Conservation (phyloP, 2,888 invertebrate species). For the Yponomeuta sedellus region DNA sequence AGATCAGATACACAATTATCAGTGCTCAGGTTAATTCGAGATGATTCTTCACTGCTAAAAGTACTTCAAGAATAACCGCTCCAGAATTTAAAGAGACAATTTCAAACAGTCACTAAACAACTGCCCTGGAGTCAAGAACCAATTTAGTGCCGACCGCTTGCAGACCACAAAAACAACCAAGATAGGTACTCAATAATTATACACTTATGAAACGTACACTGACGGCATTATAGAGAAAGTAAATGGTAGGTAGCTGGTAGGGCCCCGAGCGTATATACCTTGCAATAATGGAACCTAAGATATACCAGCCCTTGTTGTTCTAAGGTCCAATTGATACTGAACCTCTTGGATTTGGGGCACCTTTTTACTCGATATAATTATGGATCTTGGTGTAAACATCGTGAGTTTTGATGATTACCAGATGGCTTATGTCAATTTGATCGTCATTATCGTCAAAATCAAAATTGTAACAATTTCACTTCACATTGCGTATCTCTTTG, state of each 20-base stretch:
- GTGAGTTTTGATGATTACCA: neutral
- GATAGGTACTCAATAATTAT: conserved; percentile 43
- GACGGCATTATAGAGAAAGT: conserved; percentile 30
- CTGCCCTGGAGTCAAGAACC: conserved; percentile 33
- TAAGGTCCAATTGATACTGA: conserved; percentile 6
- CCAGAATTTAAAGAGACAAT: conserved; percentile 23
- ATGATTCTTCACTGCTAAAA: too few relatives aligned
- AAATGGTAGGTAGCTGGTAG: conserved; percentile 29
- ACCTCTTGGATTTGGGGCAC: neutral
- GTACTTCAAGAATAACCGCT: neutral
- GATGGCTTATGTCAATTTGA: neutral
- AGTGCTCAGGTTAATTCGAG: too few relatives aligned
- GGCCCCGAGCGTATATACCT: conserved; percentile 21
- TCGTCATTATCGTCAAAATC: neutral
- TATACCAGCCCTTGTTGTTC: conserved; percentile 13
- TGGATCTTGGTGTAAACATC: too few relatives aligned
- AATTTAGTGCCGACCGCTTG: conserved; percentile 32
- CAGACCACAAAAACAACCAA: conserved; percentile 25
- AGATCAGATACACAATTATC: too few relatives aligned
- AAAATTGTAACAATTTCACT: neutral
- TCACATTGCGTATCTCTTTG: neutral
- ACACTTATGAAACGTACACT: conserved; percentile 35
- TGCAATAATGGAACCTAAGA: conserved; percentile 14
- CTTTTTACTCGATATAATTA: too few relatives aligned
- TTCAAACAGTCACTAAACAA: conserved; percentile 33